These are phyloP conservation scores for Lipophrys pholis DNA, from an alignment of 2,113 vertebrate species.

Conservation along the genomic window DNA sequence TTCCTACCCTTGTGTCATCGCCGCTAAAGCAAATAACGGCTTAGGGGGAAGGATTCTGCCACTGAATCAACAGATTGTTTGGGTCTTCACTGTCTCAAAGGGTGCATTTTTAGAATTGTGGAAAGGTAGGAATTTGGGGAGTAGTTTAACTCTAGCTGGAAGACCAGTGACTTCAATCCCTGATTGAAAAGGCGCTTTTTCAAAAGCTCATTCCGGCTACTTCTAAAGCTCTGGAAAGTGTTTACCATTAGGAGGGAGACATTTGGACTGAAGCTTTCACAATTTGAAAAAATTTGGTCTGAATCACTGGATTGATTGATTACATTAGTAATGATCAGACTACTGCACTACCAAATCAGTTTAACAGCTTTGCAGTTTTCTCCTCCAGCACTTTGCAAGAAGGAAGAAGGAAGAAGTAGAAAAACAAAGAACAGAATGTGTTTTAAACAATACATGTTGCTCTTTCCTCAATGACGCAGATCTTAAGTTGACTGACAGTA, in stretches of 20 bases:
- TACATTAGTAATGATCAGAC: constrained; percentile 8
- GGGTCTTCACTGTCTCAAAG: constrained; percentile 65
- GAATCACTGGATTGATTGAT: constrained; percentile 68
- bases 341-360: not conserved
- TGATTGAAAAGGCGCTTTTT: not conserved
- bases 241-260: not conserved
- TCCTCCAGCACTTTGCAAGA: not conserved
- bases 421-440: not conserved
- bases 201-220: not conserved
- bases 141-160: constrained; percentile 11
- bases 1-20: constrained; percentile 78
- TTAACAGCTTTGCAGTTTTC: constrained; percentile 15
- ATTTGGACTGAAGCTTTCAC: not conserved
- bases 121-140: constrained; percentile 64
- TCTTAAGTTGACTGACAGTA: no score
- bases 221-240: not conserved
- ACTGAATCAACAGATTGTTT: constrained; percentile 76
- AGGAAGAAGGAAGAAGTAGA: not conserved
- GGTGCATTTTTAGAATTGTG: constrained; percentile 58
- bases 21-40: constrained; percentile 75
- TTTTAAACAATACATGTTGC: no score
- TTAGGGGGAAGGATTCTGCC: constrained; percentile 66
- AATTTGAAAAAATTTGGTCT: constrained; percentile 44
- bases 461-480: no score
- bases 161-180: not conserved